Conservation (phyloP, 1,140 invertebrate genomes). For the Pomacea maculata region DNA sequence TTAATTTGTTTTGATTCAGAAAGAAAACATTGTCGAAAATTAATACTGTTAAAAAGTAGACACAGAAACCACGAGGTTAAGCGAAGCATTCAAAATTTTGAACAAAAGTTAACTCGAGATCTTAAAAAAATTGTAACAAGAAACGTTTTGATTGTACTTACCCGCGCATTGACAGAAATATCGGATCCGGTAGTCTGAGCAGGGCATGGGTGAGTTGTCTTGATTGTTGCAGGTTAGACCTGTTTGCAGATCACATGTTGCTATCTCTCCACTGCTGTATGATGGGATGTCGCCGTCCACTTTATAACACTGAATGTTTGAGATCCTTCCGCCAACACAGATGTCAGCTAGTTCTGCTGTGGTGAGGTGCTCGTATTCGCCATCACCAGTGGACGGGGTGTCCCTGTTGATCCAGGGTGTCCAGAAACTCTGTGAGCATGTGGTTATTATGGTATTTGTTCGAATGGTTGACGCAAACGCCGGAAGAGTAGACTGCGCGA, state of each 20-base stretch:
- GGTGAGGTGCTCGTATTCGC: slow-evolving; percentile 43
- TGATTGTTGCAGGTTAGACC: slow-evolving; percentile 44
- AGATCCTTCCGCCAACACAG: slow-evolving; percentile 46
- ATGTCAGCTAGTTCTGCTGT: slow-evolving; percentile 33
- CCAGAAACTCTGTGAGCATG: slow-evolving; percentile 40
- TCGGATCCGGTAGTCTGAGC: slow-evolving; percentile 64
- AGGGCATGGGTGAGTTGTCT: slow-evolving; percentile 49
- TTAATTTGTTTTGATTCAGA: too few species aligned
- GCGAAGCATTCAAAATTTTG: background rate
- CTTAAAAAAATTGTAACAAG: background rate
- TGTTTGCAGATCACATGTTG: slow-evolving; percentile 37
- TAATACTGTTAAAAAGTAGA: too few species aligned
- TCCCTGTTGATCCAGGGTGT: slow-evolving; percentile 50
- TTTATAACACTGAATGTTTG: slow-evolving; percentile 44
- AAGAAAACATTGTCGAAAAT: too few species aligned
- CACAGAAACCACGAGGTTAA: background rate
- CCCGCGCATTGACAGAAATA: slow-evolving; percentile 59
- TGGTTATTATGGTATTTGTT: slow-evolving; percentile 10
- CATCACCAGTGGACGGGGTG: slow-evolving; percentile 38
- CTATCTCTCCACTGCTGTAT: slow-evolving; percentile 38
- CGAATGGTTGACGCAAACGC: background rate
- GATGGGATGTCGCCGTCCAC: slow-evolving; percentile 28
- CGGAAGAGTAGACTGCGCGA: background rate
- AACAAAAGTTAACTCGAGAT: background rate
- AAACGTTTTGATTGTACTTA: slow-evolving; percentile 23